A percentile compares a stretch with the other conserved stretches of the same genome.
Evolutionary conservation across 1,140 invertebrate species (phyloP).

Genomic region (Bombus waltoni): DNA sequence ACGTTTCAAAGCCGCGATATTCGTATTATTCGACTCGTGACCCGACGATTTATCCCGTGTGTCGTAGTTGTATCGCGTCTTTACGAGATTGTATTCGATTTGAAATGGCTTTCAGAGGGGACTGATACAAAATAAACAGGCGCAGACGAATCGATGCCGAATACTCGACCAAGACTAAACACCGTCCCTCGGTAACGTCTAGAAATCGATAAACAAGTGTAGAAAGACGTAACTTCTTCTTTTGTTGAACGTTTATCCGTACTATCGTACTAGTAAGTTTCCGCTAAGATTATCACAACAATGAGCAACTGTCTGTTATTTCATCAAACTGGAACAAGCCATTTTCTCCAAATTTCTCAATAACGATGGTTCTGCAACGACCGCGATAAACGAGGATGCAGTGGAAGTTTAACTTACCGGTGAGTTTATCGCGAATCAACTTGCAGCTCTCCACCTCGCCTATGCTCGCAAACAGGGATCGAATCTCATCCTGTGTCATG

Average conservation of each 20-base stretch:
- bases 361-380: no score
- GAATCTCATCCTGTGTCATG: constrained; percentile 99
- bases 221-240: background rate
- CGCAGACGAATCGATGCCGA: constrained; percentile 3
- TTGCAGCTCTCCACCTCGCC: constrained; percentile 99
- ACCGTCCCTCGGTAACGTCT: background rate
- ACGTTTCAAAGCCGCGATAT: background rate
- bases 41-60: background rate
- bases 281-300: background rate
- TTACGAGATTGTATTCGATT: background rate
- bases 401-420: constrained; percentile 86
- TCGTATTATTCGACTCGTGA: background rate
- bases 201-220: constrained; percentile 1
- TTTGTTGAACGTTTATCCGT: background rate
- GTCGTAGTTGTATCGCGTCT: background rate
- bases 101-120: background rate
- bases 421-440: constrained; percentile 98
- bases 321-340: background rate
- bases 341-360: background rate
- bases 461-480: constrained; percentile 98
- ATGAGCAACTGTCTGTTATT: background rate
- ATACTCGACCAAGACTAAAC: constrained; percentile 10
- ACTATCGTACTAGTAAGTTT: background rate
- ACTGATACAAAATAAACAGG: background rate
- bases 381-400: background rate